Evolutionary conservation across 2,888 invertebrate genomes (phyloP), one percentile per base, ranked within the genome.

Genomic region (Dolichomitus sp.): DNA sequence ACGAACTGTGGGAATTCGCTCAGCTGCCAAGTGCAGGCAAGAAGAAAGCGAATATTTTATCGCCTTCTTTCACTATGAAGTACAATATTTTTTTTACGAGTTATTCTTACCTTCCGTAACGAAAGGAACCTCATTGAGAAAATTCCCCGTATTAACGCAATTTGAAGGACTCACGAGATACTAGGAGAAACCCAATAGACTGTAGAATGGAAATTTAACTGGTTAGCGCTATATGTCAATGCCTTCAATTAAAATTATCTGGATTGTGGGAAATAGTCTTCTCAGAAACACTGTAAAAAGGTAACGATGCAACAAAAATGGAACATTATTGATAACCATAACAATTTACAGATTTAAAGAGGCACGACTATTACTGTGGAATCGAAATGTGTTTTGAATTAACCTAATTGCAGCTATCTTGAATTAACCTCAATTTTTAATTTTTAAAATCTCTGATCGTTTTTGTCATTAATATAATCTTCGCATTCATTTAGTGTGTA

Each of bases 1-100:
- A 74, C 40, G 40, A 74, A 52, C 63, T 52, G 40, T 65, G 63
- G 40, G 63, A 74, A 74, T 74, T 74, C 52, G 63, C 27, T 74
- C 63, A 50, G 63, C 50, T 65, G 74, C 37, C 30, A 37, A 50
- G 74, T 17, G 27, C 33, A 40, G 27, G 42, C 42, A 42, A 33
- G 33, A 75, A 75, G 75, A 54, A 54, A 59, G 59, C 45, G 59
- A 45, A 48, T 45, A 75, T 45, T 19, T 17, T 52, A 45, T 30
- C 52, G 52, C 12, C n/a, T 9, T 65, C 65, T 40, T 74, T 42
- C 74, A 40, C 65, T 30, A 5, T 50, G 27, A 19, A 5, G 66
- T 45, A 75, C 17, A 52, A 45, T 42, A 48, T 61, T 72, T 63
- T 40, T 61, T 59, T 33, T 27, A 65, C 54, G 42, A 74, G 52